Conservation (phyloP, 1,140 invertebrate genomes). For the Apis laboriosa region DNA sequence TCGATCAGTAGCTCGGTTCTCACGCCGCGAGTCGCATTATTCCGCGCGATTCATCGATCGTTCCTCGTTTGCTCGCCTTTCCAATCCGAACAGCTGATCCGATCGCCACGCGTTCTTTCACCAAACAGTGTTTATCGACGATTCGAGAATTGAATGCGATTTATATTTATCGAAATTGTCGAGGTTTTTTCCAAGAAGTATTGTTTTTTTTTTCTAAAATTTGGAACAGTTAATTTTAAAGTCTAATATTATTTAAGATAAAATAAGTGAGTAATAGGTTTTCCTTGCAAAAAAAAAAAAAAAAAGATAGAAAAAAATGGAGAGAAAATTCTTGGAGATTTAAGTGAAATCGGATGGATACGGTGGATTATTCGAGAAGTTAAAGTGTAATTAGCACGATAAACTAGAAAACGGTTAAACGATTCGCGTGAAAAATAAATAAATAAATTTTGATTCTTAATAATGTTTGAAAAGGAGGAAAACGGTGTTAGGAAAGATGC, state of each 20-base stretch:
- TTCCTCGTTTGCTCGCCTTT: not conserved
- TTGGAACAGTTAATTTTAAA: no score
- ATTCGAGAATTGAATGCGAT: no score
- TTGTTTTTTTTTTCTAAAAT: no score
- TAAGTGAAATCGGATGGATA: not conserved
- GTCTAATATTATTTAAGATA: no score
- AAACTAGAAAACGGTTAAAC: slow-evolving; percentile 2
- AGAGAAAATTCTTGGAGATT: no score
- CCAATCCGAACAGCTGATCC: slow-evolving; percentile 24
- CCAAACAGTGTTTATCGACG: not conserved
- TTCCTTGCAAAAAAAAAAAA: not conserved
- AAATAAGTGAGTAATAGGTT: not conserved
- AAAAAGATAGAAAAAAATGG: no score
- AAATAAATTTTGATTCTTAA: not conserved
- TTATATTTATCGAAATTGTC: no score
- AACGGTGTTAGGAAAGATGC: not conserved
- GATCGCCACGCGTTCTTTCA: not conserved
- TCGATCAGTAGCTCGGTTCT: slow-evolving; percentile 28
- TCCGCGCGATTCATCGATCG: not conserved
- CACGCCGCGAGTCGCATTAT: not conserved
- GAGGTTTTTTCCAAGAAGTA: no score
- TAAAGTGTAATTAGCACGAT: not conserved
- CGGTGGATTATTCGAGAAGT: not conserved
- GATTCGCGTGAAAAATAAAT: not conserved
- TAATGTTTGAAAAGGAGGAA: slow-evolving; percentile 11